phyloP scores from a whole-genome alignment of 1,140 invertebrate species.

The Hestina assimilis region DNA sequence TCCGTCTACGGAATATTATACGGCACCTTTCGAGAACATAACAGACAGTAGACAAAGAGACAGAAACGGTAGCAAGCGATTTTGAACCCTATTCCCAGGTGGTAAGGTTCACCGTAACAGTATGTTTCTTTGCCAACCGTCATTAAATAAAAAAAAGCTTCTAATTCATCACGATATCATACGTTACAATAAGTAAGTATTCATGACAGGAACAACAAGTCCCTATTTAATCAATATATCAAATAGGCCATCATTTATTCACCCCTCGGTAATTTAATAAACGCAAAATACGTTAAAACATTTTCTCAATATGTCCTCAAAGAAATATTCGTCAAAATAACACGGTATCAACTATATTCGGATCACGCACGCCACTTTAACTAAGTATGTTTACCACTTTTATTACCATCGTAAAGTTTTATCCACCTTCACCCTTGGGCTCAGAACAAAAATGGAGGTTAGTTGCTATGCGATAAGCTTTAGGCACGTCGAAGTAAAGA shows the following conservation, averaged over 20 bases:
- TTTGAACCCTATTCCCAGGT: too few relatives aligned
- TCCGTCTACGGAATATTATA: too few relatives aligned
- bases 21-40: too few relatives aligned
- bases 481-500: not conserved
- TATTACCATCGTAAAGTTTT: conserved; percentile 40
- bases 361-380: conserved; percentile 40
- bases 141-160: too few relatives aligned
- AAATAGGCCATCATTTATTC: too few relatives aligned
- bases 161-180: not conserved
- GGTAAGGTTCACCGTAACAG: too few relatives aligned
- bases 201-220: too few relatives aligned
- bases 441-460: conserved; percentile 15
- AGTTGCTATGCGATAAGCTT: conserved; percentile 10
- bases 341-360: conserved; percentile 24
- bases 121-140: too few relatives aligned
- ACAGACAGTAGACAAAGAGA: too few relatives aligned
- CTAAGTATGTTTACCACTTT: conserved; percentile 42
- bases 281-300: not conserved
- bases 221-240: too few relatives aligned
- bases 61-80: too few relatives aligned
- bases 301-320: not conserved
- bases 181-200: not conserved
- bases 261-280: too few relatives aligned
- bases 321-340: conserved; percentile 4
- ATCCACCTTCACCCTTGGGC: conserved; percentile 10